Evolutionary conservation across 2,888 invertebrate species (phyloP).

Genomic region (Linnaemya tessellans): DNA sequence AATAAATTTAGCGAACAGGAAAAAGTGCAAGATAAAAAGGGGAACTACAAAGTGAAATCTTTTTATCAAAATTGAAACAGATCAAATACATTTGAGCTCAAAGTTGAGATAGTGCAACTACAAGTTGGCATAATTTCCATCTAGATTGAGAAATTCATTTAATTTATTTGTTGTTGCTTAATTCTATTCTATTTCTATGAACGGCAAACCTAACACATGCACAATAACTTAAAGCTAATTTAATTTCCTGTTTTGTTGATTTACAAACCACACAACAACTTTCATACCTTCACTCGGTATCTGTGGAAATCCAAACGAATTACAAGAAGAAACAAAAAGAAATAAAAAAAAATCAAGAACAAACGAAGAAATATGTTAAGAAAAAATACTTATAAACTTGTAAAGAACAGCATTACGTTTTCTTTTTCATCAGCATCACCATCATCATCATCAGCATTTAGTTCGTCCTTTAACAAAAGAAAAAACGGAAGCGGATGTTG

Average conservation of each 20-base stretch:
- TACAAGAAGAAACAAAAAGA: background rate
- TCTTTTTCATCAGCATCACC: background rate
- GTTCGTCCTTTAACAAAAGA: slow-evolving; percentile 37
- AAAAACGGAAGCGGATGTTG: slow-evolving; percentile 69
- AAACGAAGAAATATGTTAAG: background rate
- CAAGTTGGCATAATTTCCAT: background rate
- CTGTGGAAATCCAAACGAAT: background rate
- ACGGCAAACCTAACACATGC: no score
- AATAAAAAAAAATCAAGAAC: background rate
- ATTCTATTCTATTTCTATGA: no score
- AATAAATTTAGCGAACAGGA: slow-evolving; percentile 14
- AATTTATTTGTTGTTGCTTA: background rate
- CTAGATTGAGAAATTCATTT: background rate
- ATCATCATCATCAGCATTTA: slow-evolving; percentile 1
- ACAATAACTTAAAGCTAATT: slow-evolving; percentile 51
- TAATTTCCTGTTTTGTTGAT: slow-evolving; percentile 61
- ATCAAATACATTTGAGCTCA: no score
- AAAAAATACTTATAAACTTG: slow-evolving; percentile 7
- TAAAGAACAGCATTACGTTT: slow-evolving; percentile 28
- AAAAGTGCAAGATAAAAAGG: background rate
- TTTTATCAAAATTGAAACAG: background rate
- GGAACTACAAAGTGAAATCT: background rate
- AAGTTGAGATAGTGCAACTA: no score
- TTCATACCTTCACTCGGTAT: slow-evolving; percentile 1
- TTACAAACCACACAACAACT: slow-evolving; percentile 46